Evolutionary conservation across 2,888 invertebrate genomes (phyloP).

Genomic region (Phoronis australis): DNA sequence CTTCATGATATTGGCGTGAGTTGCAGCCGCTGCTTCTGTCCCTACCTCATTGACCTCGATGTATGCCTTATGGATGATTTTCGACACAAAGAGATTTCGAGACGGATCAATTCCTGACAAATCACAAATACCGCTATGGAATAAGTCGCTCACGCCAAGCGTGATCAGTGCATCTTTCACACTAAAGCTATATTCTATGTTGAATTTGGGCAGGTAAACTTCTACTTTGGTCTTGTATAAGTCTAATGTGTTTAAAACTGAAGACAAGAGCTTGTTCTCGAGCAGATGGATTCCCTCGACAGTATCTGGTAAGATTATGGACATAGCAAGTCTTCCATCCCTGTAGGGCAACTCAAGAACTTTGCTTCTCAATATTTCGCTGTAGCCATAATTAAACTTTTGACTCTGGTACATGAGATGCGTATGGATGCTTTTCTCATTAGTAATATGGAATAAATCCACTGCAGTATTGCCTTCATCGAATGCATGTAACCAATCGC

Average conservation of each 20-base stretch:
- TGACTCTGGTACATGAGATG: constrained; percentile 67
- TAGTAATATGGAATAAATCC: constrained; percentile 62
- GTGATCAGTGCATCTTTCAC: no score
- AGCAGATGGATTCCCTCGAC: constrained; percentile 6
- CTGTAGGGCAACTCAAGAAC: constrained; percentile 67
- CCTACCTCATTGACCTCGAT: constrained; percentile 28
- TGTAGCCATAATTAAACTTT: constrained; percentile 58
- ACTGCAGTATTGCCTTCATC: constrained; percentile 58
- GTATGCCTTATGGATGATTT: constrained; percentile 27
- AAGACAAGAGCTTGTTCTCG: no score
- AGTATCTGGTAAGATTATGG: constrained; percentile 14
- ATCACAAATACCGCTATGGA: constrained; percentile 14
- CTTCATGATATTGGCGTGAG: constrained; percentile 15
- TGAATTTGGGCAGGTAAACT: no score
- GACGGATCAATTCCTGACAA: constrained; percentile 18
- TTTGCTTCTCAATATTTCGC: constrained; percentile 66
- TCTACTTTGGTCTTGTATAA: no score
- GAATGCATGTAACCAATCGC: constrained; percentile 56
- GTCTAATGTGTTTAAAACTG: no score
- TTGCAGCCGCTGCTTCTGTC: constrained; percentile 27
- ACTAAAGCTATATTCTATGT: no score
- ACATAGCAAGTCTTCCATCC: constrained; percentile 12
- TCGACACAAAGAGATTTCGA: constrained; percentile 17
- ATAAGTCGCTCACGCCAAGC: constrained; percentile 17
- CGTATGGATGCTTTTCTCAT: constrained; percentile 54